Conservation (phyloP, 1,140 invertebrate genomes). For the Centruroides sculpturatus region DNA sequence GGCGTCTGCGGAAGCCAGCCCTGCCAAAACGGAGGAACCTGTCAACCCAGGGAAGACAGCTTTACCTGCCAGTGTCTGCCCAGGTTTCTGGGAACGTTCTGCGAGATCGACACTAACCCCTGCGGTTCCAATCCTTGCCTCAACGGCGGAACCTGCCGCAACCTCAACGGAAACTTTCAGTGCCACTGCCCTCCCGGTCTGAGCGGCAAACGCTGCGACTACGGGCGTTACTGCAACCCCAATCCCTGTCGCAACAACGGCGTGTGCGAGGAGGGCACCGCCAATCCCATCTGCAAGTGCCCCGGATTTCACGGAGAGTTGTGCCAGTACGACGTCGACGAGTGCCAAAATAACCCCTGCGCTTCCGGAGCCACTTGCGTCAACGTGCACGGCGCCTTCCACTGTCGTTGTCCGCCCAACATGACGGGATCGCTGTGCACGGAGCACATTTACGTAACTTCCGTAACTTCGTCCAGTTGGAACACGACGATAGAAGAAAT, state of each 20-base stretch:
- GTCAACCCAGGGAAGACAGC: constrained; percentile 32
- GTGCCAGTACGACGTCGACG: constrained; percentile 27
- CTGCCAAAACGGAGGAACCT: constrained; percentile 67
- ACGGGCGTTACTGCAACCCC: constrained; percentile 43
- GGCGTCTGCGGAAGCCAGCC: constrained; percentile 79
- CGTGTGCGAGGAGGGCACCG: constrained; percentile 32
- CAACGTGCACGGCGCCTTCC: constrained; percentile 62
- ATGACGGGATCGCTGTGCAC: constrained; percentile 51
- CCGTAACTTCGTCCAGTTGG: constrained; percentile 42
- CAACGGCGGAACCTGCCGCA: constrained; percentile 55
- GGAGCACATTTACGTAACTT: constrained; percentile 30
- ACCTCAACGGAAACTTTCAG: constrained; percentile 25
- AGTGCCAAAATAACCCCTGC: constrained; percentile 36
- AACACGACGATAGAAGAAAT: constrained; percentile 45
- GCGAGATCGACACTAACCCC: constrained; percentile 56
- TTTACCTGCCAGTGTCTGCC: constrained; percentile 19
- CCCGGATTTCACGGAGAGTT: constrained; percentile 25
- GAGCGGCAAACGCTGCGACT: constrained; percentile 54
- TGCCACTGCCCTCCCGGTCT: constrained; percentile 31
- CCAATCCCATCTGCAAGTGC: constrained; percentile 26
- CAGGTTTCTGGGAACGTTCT: constrained; percentile 10
- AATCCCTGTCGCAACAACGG: constrained; percentile 37
- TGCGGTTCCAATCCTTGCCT: constrained; percentile 79
- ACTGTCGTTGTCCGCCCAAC: constrained; percentile 53
- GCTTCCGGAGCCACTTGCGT: constrained; percentile 56